phyloP scores from a whole-genome alignment of 2,797 vertebrate species.

The Amblyopsis hoosieri region DNA sequence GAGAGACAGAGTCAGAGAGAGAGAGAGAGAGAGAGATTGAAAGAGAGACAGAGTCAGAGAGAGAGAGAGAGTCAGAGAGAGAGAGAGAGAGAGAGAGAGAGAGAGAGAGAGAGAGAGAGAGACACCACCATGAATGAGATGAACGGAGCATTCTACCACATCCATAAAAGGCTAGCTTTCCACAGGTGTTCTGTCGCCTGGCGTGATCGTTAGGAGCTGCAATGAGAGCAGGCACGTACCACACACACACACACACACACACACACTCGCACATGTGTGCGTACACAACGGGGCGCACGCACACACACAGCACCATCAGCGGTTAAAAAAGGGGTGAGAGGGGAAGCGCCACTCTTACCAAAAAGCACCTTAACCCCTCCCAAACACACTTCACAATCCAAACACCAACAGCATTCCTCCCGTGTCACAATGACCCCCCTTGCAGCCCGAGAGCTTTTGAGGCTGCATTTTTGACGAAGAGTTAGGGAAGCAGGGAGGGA shows the following conservation, averaged over 20 bases:
- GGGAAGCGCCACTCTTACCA: slow-evolving; percentile 58
- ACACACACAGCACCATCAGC: slow-evolving; percentile 23
- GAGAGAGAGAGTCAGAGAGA: background rate
- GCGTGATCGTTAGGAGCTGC: slow-evolving; percentile 73
- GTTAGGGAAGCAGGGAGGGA: slow-evolving; percentile 40
- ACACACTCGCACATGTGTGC: slow-evolving; percentile 17
- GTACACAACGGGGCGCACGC: background rate
- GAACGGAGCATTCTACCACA: slow-evolving; percentile 56
- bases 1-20: too few species aligned
- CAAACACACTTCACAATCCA: slow-evolving; percentile 67
- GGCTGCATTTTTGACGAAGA: slow-evolving; percentile 54
- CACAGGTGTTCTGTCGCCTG: slow-evolving; percentile 68
- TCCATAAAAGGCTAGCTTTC: slow-evolving; percentile 61
- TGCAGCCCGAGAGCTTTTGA: slow-evolving; percentile 30
- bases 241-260: slow-evolving; percentile 2
- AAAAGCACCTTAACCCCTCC: slow-evolving; percentile 78
- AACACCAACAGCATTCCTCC: slow-evolving; percentile 72
- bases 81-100: too few species aligned
- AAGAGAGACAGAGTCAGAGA: too few species aligned
- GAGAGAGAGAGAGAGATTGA: background rate
- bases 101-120: background rate
- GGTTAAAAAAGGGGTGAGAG: slow-evolving; percentile 43
- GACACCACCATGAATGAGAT: slow-evolving; percentile 41
- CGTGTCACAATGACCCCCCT: slow-evolving; percentile 48
- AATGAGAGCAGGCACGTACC: slow-evolving; percentile 54